Base-by-base conservation (phyloP, 1,140 invertebrate genomes). In the Listronotus bonariensis region DNA sequence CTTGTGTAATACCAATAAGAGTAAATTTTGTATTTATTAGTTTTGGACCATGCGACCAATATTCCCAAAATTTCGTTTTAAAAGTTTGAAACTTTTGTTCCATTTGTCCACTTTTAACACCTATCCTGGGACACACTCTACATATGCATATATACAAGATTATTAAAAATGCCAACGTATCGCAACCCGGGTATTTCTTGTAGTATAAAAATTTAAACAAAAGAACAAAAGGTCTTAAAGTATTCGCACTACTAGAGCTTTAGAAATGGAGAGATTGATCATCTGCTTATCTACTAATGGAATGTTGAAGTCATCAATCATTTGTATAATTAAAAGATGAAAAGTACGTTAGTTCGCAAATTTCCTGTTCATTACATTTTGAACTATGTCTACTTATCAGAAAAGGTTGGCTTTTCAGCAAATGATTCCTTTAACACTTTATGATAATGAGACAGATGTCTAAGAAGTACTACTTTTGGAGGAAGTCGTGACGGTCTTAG, bases 321-420 rank as follows among this genome's bases (percentile, higher is more conserved):
- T 49, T 49, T 20, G 32, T n/a, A 26, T 59, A 59, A 59, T 59
- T 59, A 59, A 59, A 59, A 59, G 17, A 45, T 59, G 57, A 59
- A 51, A 51, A 48, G 57, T 38, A 45, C 32, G 43, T 43, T 51
- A 59, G 49, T 59, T 59, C 46, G 57, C 46, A 41, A 48, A 49
- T 59, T 59, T 59, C 57, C 57, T 34, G 57, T 59, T 59, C 46
- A 40, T 54, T 48, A 57, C 15, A 57, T 45, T 57, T 42, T 17
- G 42, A 57, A 26, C 41, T 57, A 18, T 57, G 45, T 57, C 55
- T 45, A 20, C 42, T 6, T 20, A 57, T 57, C 42, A n/a, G 10
- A 18, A 20, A 20, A 18, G 31, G 53, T 55, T 20, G 41, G 38
- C 41, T 42, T 36, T 17, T 40, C 40, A 14, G 43, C 45, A 45